Conservation (phyloP, 2,888 invertebrate genomes). For the Isoperla grammatica region DNA sequence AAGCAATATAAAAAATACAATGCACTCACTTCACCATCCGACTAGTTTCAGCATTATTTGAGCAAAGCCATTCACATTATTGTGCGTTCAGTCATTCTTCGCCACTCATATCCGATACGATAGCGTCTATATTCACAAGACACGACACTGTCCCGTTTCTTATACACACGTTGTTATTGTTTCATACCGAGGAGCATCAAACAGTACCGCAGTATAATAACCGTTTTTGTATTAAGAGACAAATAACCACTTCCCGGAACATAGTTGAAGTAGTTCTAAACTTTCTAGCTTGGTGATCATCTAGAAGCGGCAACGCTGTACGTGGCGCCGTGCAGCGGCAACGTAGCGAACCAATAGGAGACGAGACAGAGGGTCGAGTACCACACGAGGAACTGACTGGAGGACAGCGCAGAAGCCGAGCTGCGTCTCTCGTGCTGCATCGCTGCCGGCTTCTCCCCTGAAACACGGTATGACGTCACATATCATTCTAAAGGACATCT, state of each 20-base stretch:
- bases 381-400: constrained; percentile 3
- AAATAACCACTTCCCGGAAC: background rate
- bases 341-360: background rate
- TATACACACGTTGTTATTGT: too few relatives aligned
- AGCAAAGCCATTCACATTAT: too few relatives aligned
- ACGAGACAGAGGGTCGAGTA: background rate
- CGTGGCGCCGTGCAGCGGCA: background rate
- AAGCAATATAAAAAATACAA: too few relatives aligned
- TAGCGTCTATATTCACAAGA: too few relatives aligned
- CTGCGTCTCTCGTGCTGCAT: constrained; percentile 60
- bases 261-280: background rate
- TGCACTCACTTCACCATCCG: too few relatives aligned
- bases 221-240: background rate
- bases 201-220: too few relatives aligned
- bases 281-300: background rate
- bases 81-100: too few relatives aligned
- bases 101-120: too few relatives aligned
- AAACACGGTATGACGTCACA: constrained; percentile 39
- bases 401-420: background rate
- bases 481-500: too few relatives aligned
- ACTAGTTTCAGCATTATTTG: too few relatives aligned
- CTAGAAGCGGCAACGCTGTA: background rate
- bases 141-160: too few relatives aligned
- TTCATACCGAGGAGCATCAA: too few relatives aligned
- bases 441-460: constrained; percentile 77